Evolutionary conservation across 2,797 vertebrate species (phyloP), one percentile per base, ranked within the genome.

Genomic region (Pagetopsis macropterus): DNA sequence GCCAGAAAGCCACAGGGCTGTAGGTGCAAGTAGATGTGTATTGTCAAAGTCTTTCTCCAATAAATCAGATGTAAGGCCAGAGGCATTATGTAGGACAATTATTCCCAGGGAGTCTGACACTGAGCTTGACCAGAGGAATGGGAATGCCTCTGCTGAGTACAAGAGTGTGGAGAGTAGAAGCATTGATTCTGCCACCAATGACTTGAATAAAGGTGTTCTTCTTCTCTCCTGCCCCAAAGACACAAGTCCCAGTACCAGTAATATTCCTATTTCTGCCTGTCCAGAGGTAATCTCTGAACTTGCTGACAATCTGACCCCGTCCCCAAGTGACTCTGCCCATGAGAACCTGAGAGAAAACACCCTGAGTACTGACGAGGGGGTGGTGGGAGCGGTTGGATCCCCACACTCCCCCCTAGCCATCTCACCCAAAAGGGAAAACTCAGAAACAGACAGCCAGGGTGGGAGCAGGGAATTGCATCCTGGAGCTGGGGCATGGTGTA

Each of bases 391-490:
- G 45, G 84, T 91, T 45, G 90, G 92, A 66, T 92, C 92, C 27
- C 91, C 91, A 52, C 93, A 94, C 70, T 94, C 93, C 44, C 93
- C 92, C 17, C 85, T 95, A 31, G 95, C 92, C 7, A 94, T 96
- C 72, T 96, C 95, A 73, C 95, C 95, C 19, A 96, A 96, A 89
- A 94, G 95, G 73, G 95, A 96, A 83, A 96, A 96, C 79, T 95
- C 94, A 23, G 94, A 95, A 85, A 94, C 82, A 16, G 93, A 91
- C 55, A 76, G 65, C 54, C 46, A n/a, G 12, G n/a, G n/a, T 2
- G 65, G n/a, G 40, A 84, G 81, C 75, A 88, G 73, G 65, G 83
- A 79, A 57, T 65, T 57, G 27, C 87, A 33, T 31, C 62, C 63
- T 27, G 83, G 78, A 63, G 69, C 86, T 58, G 88, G 75, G 8